These are phyloP conservation scores for Polylopha cassiicola DNA, from an alignment of 2,888 invertebrate genomes.

Conservation along the genomic window DNA sequence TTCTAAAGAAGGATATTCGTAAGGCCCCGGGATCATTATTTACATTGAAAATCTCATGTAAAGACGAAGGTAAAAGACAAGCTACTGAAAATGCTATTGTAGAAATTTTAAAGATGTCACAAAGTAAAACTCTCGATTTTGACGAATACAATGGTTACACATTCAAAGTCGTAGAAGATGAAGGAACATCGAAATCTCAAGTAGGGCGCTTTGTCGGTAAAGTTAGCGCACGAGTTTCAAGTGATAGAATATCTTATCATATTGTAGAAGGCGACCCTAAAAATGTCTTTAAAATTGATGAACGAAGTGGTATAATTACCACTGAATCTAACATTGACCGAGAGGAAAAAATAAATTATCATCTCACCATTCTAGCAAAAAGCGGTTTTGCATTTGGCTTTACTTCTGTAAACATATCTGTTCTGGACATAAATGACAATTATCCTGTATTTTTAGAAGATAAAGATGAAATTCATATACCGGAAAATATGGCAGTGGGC, in stretches of 20 bases:
- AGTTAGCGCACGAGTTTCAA: slow-evolving; percentile 80
- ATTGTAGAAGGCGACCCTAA: slow-evolving; percentile 89
- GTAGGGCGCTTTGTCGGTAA: slow-evolving; percentile 86
- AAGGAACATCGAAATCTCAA: slow-evolving; percentile 78
- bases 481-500: slow-evolving; percentile 95
- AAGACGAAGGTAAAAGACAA: slow-evolving; percentile 86
- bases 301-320: slow-evolving; percentile 85
- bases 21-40: slow-evolving; percentile 82
- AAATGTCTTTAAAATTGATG: slow-evolving; percentile 87
- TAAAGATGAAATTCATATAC: slow-evolving; percentile 86
- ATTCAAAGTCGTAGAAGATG: slow-evolving; percentile 90
- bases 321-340: slow-evolving; percentile 89
- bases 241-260: slow-evolving; percentile 82
- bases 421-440: slow-evolving; percentile 94
- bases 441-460: slow-evolving; percentile 88
- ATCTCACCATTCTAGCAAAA: slow-evolving; percentile 87
- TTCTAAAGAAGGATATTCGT: slow-evolving; percentile 80
- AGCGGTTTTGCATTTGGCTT: slow-evolving; percentile 86
- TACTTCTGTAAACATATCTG: slow-evolving; percentile 86
- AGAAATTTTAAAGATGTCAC: slow-evolving; percentile 86
- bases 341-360: slow-evolving; percentile 86
- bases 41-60: slow-evolving; percentile 85
- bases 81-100: slow-evolving; percentile 86
- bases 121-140: slow-evolving; percentile 85
- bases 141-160: slow-evolving; percentile 86